A percentile compares a stretch with the other conserved stretches of the same genome.
These are phyloP conservation scores for Fulica atra DNA, from an alignment of 2,113 vertebrate genomes.

Conservation along the genomic window DNA sequence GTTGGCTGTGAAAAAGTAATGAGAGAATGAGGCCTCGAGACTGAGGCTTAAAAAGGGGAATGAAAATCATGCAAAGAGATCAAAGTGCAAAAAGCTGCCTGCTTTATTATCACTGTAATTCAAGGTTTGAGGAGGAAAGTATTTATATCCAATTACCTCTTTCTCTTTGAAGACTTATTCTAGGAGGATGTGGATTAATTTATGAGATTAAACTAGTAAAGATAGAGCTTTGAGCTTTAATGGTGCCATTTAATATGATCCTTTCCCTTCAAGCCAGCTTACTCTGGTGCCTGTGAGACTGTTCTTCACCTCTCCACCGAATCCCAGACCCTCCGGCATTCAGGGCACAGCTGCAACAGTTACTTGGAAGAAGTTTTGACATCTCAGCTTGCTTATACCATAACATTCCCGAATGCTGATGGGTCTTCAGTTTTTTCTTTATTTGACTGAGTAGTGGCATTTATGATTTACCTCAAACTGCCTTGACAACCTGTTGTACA, in stretches of 20 bases:
- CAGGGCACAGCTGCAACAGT: neutral
- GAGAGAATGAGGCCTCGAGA: neutral
- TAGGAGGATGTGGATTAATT: conserved; percentile 56
- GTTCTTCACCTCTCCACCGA: neutral
- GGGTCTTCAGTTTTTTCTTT: neutral
- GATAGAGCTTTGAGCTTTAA: conserved; percentile 23
- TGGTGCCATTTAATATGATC: conserved; percentile 39
- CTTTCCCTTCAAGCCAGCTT: conserved; percentile 22
- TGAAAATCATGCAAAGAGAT: conserved; percentile 12
- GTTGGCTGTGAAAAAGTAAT: neutral
- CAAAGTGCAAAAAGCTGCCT: conserved; percentile 22
- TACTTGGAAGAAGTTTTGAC: neutral
- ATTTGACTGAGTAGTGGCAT: neutral
- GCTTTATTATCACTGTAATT: neutral
- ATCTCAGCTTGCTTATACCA: neutral
- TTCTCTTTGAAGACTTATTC: conserved; percentile 55
- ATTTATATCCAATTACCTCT: conserved; percentile 44
- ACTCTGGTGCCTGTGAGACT: neutral
- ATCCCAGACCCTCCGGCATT: neutral
- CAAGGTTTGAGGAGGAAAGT: neutral
- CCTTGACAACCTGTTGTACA: neutral
- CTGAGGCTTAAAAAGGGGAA: neutral
- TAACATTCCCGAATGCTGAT: neutral
- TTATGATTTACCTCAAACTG: neutral
- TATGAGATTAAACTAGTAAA: conserved; percentile 64